phyloP scores from a whole-genome alignment of 2,113 vertebrate genomes.

The Mesitornis unicolor region DNA sequence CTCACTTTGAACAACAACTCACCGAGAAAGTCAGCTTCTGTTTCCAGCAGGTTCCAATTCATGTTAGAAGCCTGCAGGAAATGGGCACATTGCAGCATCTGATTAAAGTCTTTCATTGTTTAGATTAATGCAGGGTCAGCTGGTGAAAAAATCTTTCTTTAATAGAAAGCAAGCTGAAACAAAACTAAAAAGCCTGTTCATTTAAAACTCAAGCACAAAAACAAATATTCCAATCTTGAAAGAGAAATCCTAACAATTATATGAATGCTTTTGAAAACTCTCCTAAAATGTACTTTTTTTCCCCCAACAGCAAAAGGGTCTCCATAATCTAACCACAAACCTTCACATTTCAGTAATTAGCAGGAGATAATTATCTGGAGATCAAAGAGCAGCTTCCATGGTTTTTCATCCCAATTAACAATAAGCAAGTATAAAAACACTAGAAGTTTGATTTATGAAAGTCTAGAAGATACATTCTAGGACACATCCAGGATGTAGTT shows the following conservation, averaged over 20 bases:
- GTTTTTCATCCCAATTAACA: not conserved
- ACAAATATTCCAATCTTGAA: not conserved
- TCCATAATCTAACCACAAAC: not conserved
- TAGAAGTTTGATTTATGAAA: not conserved
- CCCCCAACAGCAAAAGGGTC: not conserved
- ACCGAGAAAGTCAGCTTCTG: not conserved
- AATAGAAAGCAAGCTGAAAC: slow-evolving; percentile 19
- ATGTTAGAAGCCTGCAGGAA: slow-evolving; percentile 36
- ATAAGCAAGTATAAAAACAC: not conserved
- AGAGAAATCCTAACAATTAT: not conserved
- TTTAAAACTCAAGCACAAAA: not conserved
- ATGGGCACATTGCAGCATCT: slow-evolving; percentile 37
- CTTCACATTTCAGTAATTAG: not conserved
- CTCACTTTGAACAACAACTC: not conserved
- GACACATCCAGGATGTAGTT: not conserved
- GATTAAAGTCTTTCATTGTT: slow-evolving; percentile 47
- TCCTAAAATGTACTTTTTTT: not conserved
- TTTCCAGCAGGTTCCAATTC: slow-evolving; percentile 46
- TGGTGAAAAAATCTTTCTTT: slow-evolving; percentile 14
- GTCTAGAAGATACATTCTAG: not conserved
- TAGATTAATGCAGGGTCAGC: slow-evolving; percentile 35
- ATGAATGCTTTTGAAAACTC: not conserved
- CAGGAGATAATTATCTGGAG: not conserved
- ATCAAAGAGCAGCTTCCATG: not conserved
- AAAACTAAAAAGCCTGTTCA: not conserved